phyloP scores from a whole-genome alignment of 1,140 invertebrate genomes.

The Ectropis grisescens region DNA sequence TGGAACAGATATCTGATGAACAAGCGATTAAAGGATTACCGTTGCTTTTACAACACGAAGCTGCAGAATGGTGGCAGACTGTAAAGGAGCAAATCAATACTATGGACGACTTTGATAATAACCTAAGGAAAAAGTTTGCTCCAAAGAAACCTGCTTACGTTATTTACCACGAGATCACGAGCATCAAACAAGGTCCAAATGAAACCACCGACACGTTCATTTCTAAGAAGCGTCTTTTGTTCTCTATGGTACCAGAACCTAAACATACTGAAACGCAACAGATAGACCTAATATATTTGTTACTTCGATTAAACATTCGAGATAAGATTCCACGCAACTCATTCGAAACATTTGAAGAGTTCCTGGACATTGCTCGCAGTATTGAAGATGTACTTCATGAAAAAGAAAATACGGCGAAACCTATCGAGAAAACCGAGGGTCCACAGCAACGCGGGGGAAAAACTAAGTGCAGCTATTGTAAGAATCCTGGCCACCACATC shows the following conservation, averaged over 20 bases:
- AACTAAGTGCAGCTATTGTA: neutral
- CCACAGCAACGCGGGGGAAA: neutral
- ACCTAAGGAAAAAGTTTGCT: conserved; percentile 5
- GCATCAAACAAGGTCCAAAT: conserved; percentile 4
- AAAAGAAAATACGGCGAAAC: neutral
- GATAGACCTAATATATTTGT: neutral
- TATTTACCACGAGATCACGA: conserved; percentile 15
- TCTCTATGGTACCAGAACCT: conserved; percentile 10
- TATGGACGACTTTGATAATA: conserved; percentile 2
- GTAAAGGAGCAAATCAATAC: conserved; percentile 1
- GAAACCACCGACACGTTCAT: conserved; percentile 13
- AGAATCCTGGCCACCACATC: neutral
- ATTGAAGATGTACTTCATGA: neutral
- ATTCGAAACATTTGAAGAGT: neutral
- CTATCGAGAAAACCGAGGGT: neutral
- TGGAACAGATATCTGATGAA: no score
- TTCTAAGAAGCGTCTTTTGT: conserved; percentile 8
- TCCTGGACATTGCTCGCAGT: neutral
- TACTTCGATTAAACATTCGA: neutral
- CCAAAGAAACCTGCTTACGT: no score
- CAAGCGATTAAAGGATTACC: no score
- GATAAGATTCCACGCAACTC: neutral
- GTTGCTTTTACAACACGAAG: conserved; percentile 5
- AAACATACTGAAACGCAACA: neutral
- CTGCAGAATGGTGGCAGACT: conserved; percentile 6